Base-by-base conservation (phyloP, 2,888 invertebrate species). In the Aspidiotus destructor region DNA sequence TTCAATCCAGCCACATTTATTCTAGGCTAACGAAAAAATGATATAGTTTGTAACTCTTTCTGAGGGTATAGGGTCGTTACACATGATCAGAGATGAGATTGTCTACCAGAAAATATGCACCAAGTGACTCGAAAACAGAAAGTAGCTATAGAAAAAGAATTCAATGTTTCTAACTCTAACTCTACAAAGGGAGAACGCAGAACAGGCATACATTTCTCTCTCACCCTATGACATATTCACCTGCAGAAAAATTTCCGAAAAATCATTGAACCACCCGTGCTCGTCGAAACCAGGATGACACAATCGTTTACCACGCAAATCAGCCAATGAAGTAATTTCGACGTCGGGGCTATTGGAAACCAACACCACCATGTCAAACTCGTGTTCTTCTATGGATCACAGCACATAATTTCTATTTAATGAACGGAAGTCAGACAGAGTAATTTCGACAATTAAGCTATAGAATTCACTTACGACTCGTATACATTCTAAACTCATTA, bases 201-300 rank as follows among this genome's bases (percentile, higher is more conserved):
- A 5, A 28, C 5, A 28, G 28, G 28, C 28, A 28, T 28, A 28
- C 28, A 28, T 28, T 28, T 28, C 76, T 81, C n/a, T n/a, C n/a
- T n/a, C n/a, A n/a, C n/a, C n/a, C n/a, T n/a, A n/a, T n/a, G n/a
- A n/a, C n/a, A n/a, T n/a, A n/a, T n/a, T 80, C 78, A 89, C 89
- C 80, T 85, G 85, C 8, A 86, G 84, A 42, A 92, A 79, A 0
- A 89, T 86, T 72, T 85, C 87, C 0, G 88, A 86, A 81, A 88
- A 86, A 16, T 89, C 88, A 17, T 84, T 82, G 28, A 65, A 11
- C 58, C 58, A 65, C 3, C 87, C 89, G 62, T 85, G 65, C 41
- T 71, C 71, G 63, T 71, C 70, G 72, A 79, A 84, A 2, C 91
- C 91, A 0, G 92, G 88, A 77, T 92, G 92, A 75, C 94, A 95